Base-by-base conservation (phyloP, 2,797 vertebrate genomes). In the Hypotaenidia okinawae region DNA sequence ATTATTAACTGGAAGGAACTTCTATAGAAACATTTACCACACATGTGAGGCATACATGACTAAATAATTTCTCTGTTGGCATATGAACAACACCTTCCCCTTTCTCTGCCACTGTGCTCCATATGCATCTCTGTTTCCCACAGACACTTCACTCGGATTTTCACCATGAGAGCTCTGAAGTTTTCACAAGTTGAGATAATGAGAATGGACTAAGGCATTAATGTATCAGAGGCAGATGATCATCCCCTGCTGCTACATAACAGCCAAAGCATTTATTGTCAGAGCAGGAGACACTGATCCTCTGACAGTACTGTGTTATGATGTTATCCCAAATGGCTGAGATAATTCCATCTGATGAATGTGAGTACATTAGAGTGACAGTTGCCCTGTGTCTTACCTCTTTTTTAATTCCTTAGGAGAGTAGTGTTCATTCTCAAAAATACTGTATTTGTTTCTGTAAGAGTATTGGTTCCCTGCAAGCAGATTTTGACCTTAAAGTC, bases 261-360 rank as follows among this genome's bases (percentile, higher is more conserved):
- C 72, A 95, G 51, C 74, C 69, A 58, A 91, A 90, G 28, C 30
- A 72, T 96, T 93, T 95, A 82, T 87, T 94, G 76, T 91, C 70
- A 75, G 94, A 84, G 77, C 66, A 94, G 84, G 87, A 89, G 67
- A 95, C 49, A 51, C 52, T 47, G 93, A 70, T 97, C 39, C 23
- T 97, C 85, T 77, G 72, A 84, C 35, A 86, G 61, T 80, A 57
- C 86, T 95, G 35, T 96, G 76, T 96, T 96, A 95, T 84, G 93
- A 90, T 84, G 59, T 95, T 95, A 96, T 95, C 83, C 72, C 11
- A 32, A 87, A 84, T 80, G 78, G 76, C 75, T 43, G 49, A 92
- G 68, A 92, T 95, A 93, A 93, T 93, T 95, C 77, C 41, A 55
- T 91, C 91, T 96, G 92, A 96, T 96, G 66, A 93, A 90, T 94